Evolutionary conservation across 2,113 vertebrate species (phyloP).

Genomic region (Pelecanoides urinatrix): DNA sequence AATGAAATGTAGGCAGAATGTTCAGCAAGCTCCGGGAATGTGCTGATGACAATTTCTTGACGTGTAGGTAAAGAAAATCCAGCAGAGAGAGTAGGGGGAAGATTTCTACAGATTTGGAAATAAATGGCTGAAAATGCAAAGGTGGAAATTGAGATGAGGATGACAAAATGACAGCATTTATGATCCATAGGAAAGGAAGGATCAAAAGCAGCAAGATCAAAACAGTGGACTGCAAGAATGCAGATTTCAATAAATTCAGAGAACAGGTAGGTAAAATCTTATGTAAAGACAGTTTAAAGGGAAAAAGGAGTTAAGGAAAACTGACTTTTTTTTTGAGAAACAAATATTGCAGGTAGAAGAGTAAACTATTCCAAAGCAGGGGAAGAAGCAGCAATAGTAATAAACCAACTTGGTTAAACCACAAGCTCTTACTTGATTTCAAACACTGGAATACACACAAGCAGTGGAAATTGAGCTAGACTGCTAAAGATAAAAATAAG

Average conservation of each 20-base stretch:
- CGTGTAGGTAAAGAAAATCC: not conserved
- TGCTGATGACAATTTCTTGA: not conserved
- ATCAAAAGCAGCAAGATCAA: not conserved
- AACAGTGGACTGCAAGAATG: not conserved
- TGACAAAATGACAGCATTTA: not conserved
- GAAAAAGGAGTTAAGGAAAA: not conserved
- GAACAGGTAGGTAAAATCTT: not conserved
- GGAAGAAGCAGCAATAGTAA: not conserved
- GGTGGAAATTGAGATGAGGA: not conserved
- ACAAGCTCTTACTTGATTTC: not conserved
- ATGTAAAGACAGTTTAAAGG: not conserved
- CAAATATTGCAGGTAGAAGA: not conserved
- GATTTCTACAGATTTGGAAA: not conserved
- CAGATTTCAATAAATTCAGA: not conserved
- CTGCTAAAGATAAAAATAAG: not conserved
- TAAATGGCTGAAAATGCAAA: not conserved
- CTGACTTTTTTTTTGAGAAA: not conserved
- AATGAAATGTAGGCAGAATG: not conserved
- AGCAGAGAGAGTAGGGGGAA: not conserved
- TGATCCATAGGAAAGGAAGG: not conserved
- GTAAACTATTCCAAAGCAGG: not conserved
- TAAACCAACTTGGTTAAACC: not conserved
- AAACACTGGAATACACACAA: not conserved
- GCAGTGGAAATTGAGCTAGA: not conserved
- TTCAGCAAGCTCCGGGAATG: not conserved